Evolutionary conservation across 2,888 invertebrate species (phyloP).

Genomic region (Rhamphomyia laevipes): DNA sequence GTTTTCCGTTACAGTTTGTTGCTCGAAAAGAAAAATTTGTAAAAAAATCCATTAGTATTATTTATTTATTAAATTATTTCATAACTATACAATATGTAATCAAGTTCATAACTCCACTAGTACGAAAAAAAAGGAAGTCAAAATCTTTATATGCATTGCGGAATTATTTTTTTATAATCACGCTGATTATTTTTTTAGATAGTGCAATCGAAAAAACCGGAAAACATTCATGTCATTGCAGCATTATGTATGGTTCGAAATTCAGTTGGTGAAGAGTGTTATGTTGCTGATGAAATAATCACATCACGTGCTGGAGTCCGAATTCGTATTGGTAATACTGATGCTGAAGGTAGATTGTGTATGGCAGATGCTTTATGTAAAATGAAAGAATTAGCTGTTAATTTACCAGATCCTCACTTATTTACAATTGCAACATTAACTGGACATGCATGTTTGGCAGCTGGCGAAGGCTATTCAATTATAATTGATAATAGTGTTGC

Average conservation of each 20-base stretch:
- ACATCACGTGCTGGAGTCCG: constrained; percentile 70
- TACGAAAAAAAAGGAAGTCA: neutral
- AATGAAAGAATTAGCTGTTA: constrained; percentile 52
- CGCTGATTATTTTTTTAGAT: constrained; percentile 42
- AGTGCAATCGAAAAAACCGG: constrained; percentile 44
- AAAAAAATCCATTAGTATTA: too few species aligned
- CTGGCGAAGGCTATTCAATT: constrained; percentile 62
- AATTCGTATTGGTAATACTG: constrained; percentile 84
- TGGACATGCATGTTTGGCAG: constrained; percentile 64
- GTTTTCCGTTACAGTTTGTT: too few species aligned
- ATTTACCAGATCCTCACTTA: constrained; percentile 65
- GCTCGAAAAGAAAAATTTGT: too few species aligned
- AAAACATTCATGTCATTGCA: constrained; percentile 65
- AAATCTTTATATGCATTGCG: neutral
- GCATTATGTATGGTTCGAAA: constrained; percentile 81
- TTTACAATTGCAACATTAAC: constrained; percentile 87
- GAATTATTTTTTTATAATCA: constrained; percentile 29
- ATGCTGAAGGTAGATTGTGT: constrained; percentile 89
- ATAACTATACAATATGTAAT: too few species aligned
- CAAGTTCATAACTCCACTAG: neutral
- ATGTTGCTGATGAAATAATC: constrained; percentile 85
- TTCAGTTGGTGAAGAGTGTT: constrained; percentile 76
- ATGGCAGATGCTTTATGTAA: constrained; percentile 81
- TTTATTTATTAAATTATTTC: too few species aligned
- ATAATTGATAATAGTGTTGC: constrained; percentile 70